Conservation (phyloP, 92 coral and sea anemone species). For the Porites lobata region DNA sequence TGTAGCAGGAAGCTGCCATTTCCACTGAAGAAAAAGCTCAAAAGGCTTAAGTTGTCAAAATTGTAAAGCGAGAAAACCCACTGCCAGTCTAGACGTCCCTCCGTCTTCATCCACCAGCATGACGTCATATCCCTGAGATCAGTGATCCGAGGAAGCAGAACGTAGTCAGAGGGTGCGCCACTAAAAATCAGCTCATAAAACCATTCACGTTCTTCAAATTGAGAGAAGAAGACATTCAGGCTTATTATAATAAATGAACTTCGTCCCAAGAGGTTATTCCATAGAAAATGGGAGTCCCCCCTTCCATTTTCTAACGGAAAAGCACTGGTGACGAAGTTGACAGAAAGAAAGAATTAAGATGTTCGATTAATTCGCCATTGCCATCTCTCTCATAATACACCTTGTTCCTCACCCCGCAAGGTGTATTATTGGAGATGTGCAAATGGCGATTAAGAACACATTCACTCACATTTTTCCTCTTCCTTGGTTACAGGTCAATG, state of each 20-base stretch:
- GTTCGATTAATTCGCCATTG: too few relatives aligned
- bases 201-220: conserved; percentile 18
- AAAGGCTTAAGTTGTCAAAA: neutral
- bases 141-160: conserved; percentile 31
- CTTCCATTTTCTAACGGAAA: too few relatives aligned
- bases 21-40: conserved; percentile 8
- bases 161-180: conserved; percentile 14
- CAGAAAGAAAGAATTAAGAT: too few relatives aligned
- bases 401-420: too few relatives aligned
- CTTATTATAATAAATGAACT: too few relatives aligned
- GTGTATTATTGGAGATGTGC: too few relatives aligned
- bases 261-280: neutral
- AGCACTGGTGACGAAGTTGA: too few relatives aligned
- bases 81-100: conserved; percentile 40
- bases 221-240: neutral
- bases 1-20: conserved; percentile 11
- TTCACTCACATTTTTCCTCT: too few relatives aligned
- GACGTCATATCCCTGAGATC: conserved; percentile 38
- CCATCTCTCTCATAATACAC: too few relatives aligned
- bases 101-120: conserved; percentile 75
- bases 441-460: too few relatives aligned
- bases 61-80: conserved; percentile 51
- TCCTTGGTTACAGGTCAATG: too few relatives aligned
- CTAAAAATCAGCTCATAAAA: conserved; percentile 26
- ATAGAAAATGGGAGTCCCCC: too few relatives aligned